Evolutionary conservation across 1,140 invertebrate species (phyloP).

Genomic region (Dinoponera quadriceps): DNA sequence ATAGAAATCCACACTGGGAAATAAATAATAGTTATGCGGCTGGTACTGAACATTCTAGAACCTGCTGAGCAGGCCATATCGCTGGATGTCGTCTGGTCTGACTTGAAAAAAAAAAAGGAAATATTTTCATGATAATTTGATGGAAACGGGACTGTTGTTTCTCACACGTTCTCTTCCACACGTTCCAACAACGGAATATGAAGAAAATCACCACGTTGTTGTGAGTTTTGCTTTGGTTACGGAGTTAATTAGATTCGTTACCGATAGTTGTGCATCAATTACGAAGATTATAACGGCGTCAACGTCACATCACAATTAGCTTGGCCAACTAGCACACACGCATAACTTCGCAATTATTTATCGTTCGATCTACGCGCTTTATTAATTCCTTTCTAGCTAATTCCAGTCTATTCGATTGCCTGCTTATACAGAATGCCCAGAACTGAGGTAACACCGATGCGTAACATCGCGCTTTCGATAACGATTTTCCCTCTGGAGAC

Average conservation of each 20-base stretch:
- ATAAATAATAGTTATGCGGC: too few species aligned
- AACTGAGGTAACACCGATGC: background rate
- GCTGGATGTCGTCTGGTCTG: too few species aligned
- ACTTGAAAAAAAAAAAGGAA: background rate
- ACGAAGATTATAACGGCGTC: background rate
- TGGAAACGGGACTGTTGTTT: too few species aligned
- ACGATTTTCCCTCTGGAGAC: background rate
- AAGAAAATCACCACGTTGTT: background rate
- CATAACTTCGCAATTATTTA: background rate
- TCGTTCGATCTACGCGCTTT: background rate
- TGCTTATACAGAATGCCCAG: background rate
- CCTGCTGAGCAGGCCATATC: too few species aligned
- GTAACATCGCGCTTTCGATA: background rate
- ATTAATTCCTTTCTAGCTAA: background rate
- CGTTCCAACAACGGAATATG: background rate
- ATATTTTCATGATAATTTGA: slow-evolving; percentile 47
- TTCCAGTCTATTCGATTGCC: background rate
- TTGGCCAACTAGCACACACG: background rate
- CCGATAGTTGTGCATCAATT: background rate
- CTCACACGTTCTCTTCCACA: too few species aligned
- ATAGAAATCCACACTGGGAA: too few species aligned
- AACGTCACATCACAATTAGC: background rate
- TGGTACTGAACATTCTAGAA: too few species aligned
- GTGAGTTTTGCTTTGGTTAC: background rate
- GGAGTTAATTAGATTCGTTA: slow-evolving; percentile 24